Evolutionary conservation across 2,888 invertebrate genomes (phyloP).

Genomic region (Andricus curvator): DNA sequence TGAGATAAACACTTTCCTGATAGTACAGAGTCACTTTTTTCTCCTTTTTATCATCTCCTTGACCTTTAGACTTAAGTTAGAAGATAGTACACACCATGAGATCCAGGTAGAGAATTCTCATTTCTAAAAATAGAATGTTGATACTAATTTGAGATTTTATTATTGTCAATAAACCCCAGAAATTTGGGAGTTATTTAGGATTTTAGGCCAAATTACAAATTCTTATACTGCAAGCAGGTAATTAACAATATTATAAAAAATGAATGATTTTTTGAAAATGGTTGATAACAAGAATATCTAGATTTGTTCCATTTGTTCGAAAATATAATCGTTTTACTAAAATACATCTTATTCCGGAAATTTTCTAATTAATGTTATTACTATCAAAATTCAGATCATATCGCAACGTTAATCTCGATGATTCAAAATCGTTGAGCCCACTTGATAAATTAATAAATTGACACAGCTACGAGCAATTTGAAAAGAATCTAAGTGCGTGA

Average conservation of each 20-base stretch:
- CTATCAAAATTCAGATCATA: slow-evolving; percentile 16
- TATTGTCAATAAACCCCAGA: too few relatives aligned
- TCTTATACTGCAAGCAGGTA: too few relatives aligned
- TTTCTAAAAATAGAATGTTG: not conserved
- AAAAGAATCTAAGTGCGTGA: slow-evolving; percentile 24
- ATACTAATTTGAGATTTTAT: not conserved
- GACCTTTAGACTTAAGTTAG: slow-evolving; percentile 25
- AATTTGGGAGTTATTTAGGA: too few relatives aligned
- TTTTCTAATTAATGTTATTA: slow-evolving; percentile 24
- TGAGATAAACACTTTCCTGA: slow-evolving; percentile 27
- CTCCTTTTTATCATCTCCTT: slow-evolving; percentile 19
- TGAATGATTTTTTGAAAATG: not conserved
- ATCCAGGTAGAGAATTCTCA: not conserved
- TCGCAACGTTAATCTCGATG: slow-evolving; percentile 25
- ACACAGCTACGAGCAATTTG: slow-evolving; percentile 24
- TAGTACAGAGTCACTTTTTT: not conserved
- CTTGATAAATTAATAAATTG: slow-evolving; percentile 26
- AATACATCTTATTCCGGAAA: not conserved
- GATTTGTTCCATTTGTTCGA: not conserved
- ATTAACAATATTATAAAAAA: too few relatives aligned
- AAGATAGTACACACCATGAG: not conserved
- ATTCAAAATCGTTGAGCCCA: slow-evolving; percentile 28
- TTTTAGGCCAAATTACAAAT: too few relatives aligned
- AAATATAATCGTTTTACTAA: not conserved
- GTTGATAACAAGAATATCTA: not conserved